These are phyloP conservation scores for Plestiodon gilberti DNA, from an alignment of 2,113 vertebrate species.

Conservation along the genomic window DNA sequence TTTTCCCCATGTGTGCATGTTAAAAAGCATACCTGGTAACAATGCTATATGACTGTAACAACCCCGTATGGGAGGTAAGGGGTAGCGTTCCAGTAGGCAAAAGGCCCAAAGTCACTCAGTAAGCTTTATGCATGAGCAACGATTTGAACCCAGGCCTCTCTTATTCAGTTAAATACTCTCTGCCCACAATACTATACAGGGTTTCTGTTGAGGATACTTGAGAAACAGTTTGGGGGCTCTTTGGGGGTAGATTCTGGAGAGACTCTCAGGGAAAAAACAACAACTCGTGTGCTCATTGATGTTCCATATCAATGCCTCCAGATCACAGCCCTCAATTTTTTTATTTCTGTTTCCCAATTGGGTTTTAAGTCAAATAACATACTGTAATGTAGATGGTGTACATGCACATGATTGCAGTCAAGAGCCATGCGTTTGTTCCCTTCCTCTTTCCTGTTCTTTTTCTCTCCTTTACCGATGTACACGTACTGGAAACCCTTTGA, in stretches of 20 bases:
- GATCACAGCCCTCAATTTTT: background rate
- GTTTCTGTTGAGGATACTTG: background rate
- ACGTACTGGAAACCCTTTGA: conserved; percentile 50
- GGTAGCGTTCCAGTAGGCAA: background rate
- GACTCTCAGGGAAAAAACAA: background rate
- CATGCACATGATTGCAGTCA: background rate
- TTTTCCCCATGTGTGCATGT: too few species aligned
- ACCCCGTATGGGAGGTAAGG: background rate
- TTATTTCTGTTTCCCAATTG: background rate
- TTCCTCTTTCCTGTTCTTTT: conserved; percentile 54
- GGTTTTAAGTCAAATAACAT: too few species aligned
- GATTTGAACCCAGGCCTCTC: background rate
- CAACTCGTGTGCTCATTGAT: background rate
- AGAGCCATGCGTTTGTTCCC: background rate
- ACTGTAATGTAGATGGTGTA: background rate
- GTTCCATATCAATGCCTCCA: background rate
- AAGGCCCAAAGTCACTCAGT: background rate
- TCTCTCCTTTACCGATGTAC: accelerated
- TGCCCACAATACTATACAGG: background rate
- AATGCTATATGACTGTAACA: too few species aligned
- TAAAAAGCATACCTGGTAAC: too few species aligned
- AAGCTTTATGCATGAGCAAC: background rate
- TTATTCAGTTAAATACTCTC: background rate
- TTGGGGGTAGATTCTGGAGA: background rate
- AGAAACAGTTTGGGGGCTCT: background rate